A percentile compares a stretch with the other conserved stretches of the same genome.
Evolutionary conservation across 2,888 invertebrate genomes (phyloP).

Genomic region (Thumatha senex): DNA sequence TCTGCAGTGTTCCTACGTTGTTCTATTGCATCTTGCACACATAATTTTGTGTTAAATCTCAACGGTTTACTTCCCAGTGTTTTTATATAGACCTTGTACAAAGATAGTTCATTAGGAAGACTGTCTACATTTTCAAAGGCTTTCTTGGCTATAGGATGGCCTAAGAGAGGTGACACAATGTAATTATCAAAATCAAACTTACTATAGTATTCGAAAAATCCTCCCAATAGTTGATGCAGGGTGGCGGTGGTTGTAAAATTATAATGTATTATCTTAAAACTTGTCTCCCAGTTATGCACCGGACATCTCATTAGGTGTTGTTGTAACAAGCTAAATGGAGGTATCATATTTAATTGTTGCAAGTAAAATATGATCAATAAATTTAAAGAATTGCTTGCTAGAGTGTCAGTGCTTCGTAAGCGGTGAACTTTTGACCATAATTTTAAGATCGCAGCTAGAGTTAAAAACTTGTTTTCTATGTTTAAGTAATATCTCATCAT

Average conservation of each 20-base stretch:
- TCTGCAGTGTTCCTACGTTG: constrained; percentile 9
- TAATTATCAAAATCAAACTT: constrained; percentile 24
- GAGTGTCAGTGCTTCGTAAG: background rate
- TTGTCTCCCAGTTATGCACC: background rate
- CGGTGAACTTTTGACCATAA: constrained; percentile 10
- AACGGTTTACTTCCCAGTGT: constrained; percentile 1
- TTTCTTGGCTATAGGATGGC: constrained; percentile 16
- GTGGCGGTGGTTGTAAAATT: background rate
- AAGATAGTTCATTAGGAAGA: constrained; percentile 16
- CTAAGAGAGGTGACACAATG: constrained; percentile 36
- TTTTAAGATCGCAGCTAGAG: constrained; percentile 13
- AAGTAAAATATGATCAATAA: constrained; percentile 34
- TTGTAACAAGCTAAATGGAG: constrained; percentile 8
- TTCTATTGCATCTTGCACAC: constrained; percentile 12
- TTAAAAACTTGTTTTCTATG: constrained; percentile 3
- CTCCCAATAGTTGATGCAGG: constrained; percentile 24
- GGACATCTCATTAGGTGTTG: background rate
- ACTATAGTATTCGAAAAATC: constrained; percentile 33
- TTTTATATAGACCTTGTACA: constrained; percentile 10
- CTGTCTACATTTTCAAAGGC: constrained; percentile 3
- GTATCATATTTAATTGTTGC: constrained; percentile 25
- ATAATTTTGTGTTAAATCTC: background rate
- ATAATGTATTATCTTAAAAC: background rate
- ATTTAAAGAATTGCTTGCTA: constrained; percentile 10
- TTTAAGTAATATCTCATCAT: constrained; percentile 10